phyloP scores from a whole-genome alignment of 2,888 invertebrate species.

The Meandrusa payeni region DNA sequence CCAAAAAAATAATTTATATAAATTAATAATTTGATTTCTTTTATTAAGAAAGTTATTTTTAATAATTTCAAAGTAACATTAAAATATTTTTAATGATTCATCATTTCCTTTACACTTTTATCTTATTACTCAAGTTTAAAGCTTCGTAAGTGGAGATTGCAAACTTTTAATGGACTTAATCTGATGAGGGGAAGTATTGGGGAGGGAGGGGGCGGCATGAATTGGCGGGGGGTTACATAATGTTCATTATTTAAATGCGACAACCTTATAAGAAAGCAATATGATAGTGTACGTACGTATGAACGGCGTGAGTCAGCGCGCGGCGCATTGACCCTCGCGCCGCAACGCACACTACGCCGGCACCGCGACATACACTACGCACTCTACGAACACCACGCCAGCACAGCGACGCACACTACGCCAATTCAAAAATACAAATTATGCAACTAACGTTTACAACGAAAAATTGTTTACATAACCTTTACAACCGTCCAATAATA shows the following conservation, averaged over 20 bases:
- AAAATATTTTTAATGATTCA: too few species aligned
- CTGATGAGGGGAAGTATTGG: neutral
- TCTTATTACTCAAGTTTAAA: too few species aligned
- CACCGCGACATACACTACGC: too few species aligned
- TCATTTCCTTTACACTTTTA: too few species aligned
- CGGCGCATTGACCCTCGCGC: slow-evolving; percentile 19
- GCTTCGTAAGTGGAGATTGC: too few species aligned
- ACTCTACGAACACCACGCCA: slow-evolving; percentile 12
- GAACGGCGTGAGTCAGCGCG: slow-evolving; percentile 17
- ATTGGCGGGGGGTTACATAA: slow-evolving; percentile 75
- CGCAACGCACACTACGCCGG: slow-evolving; percentile 14
- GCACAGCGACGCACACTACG: slow-evolving; percentile 2
- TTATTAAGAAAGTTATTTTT: too few species aligned
- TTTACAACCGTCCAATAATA: neutral
- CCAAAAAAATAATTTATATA: too few species aligned
- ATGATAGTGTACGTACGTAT: slow-evolving; percentile 69
- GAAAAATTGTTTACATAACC: neutral
- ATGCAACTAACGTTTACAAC: slow-evolving; percentile 9
- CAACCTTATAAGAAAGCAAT: slow-evolving; percentile 78
- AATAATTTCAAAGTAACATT: too few species aligned
- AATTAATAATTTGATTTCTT: too few species aligned
- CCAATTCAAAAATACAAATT: slow-evolving; percentile 21
- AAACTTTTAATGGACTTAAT: slow-evolving; percentile 2
- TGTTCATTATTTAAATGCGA: slow-evolving; percentile 76
- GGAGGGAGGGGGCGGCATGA: slow-evolving; percentile 62